These are phyloP conservation scores for Bungarus multicinctus DNA, from an alignment of 2,113 vertebrate genomes.

Conservation along the genomic window DNA sequence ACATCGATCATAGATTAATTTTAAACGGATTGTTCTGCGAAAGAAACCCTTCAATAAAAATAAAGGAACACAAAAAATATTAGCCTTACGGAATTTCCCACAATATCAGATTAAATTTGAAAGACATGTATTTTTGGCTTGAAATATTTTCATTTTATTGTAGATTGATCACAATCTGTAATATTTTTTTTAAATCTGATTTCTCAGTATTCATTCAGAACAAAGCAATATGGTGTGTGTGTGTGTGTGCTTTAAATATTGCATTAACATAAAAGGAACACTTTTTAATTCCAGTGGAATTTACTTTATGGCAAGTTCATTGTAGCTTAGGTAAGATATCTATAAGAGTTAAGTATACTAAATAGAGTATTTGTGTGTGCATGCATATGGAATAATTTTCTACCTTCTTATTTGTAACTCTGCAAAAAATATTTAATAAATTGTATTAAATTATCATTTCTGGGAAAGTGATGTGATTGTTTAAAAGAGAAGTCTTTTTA, in stretches of 20 bases:
- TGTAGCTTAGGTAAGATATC: neutral
- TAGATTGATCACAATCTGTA: neutral
- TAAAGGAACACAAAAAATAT: slow-evolving; percentile 1
- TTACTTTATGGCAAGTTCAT: neutral
- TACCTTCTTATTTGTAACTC: neutral
- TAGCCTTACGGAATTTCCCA: neutral
- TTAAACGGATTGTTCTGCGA: slow-evolving; percentile 92
- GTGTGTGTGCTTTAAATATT: neutral
- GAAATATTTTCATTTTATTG: neutral
- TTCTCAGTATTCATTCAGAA: neutral
- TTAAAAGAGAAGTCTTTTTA: neutral
- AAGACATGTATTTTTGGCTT: neutral
- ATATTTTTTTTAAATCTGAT: neutral
- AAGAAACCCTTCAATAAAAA: slow-evolving; percentile 85
- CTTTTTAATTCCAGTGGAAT: neutral
- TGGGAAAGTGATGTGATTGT: neutral
- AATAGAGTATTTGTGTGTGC: neutral
- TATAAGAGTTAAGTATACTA: neutral
- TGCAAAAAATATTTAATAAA: neutral
- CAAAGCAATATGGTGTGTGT: neutral
- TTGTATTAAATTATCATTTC: neutral
- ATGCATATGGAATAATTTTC: neutral
- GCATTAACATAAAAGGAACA: neutral
- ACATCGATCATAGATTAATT: slow-evolving; percentile 93
- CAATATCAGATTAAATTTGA: neutral